Evolutionary conservation across 1,140 invertebrate species (phyloP).

Genomic region (Acromyrmex heyeri): DNA sequence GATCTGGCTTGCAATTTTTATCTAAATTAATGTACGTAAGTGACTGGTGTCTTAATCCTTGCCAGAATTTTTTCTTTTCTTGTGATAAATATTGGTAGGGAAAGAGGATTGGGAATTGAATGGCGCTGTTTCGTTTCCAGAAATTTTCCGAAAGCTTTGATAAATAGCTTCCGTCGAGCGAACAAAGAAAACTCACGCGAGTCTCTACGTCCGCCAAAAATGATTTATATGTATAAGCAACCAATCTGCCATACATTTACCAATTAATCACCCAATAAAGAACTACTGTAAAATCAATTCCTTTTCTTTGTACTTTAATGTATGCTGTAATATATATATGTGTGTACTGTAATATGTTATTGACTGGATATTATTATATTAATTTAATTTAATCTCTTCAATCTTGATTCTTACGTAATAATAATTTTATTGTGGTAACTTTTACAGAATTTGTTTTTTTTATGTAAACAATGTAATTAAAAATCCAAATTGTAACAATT

Average conservation of each 20-base stretch:
- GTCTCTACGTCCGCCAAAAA: background rate
- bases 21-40: background rate
- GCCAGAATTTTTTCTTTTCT: background rate
- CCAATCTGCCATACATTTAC: conserved; percentile 15
- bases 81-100: conserved; percentile 28
- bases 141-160: conserved; percentile 48
- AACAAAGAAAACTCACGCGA: background rate
- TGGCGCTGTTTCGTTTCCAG: background rate
- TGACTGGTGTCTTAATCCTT: conserved; percentile 6
- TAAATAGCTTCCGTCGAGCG: conserved; percentile 26
- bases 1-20: too few species aligned
- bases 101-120: background rate
- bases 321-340: too few species aligned
- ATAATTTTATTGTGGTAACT: background rate
- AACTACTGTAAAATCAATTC: background rate
- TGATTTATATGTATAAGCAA: conserved; percentile 58
- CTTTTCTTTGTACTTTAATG: background rate
- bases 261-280: conserved; percentile 11
- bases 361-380: too few species aligned
- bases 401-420: background rate
- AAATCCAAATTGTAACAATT: background rate
- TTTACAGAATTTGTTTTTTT: background rate
- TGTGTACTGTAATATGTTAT: too few species aligned
- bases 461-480: background rate
- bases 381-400: background rate